A percentile compares a stretch with the other conserved stretches of the same genome.
phyloP scores from a whole-genome alignment of 2,113 vertebrate genomes.

The pig (Sus scrofa) region DNA sequence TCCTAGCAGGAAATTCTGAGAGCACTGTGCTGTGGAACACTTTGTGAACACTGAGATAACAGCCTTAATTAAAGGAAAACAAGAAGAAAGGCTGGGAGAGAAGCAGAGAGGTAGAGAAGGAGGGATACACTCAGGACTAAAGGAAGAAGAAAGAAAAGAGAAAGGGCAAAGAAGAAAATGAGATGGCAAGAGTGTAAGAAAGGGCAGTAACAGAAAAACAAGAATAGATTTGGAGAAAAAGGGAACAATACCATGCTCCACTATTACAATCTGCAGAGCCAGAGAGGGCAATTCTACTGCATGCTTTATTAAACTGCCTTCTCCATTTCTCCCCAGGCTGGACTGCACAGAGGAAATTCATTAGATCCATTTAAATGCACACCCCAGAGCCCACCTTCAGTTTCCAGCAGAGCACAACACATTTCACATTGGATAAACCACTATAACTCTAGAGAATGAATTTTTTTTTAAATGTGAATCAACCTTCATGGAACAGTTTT shows the following conservation, averaged over 20 bases:
- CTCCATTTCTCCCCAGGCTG: slow-evolving; percentile 72
- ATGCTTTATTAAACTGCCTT: slow-evolving; percentile 74
- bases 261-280: slow-evolving; percentile 51
- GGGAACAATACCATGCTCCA: background rate
- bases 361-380: slow-evolving; percentile 79
- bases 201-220: slow-evolving; percentile 10
- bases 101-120: background rate
- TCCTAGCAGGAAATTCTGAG: background rate
- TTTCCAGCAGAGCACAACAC: slow-evolving; percentile 66
- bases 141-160: background rate
- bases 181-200: slow-evolving; percentile 17
- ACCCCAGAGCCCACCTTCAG: slow-evolving; percentile 74
- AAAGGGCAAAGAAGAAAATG: background rate
- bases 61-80: background rate
- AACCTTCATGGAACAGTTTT: slow-evolving; percentile 70
- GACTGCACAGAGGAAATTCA: slow-evolving; percentile 73
- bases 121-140: background rate
- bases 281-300: slow-evolving; percentile 63
- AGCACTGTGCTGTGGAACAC: background rate
- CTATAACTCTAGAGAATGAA: slow-evolving; percentile 57
- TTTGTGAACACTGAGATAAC: background rate
- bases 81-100: background rate
- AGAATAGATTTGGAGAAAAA: slow-evolving; percentile 53
- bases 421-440: slow-evolving; percentile 76
- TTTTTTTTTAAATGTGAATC: slow-evolving; percentile 72